Percentiles rank a stretch among this genome's conserved stretches.
phyloP scores from a whole-genome alignment of 2,888 invertebrate genomes.

The Trachelus iudaicus region DNA sequence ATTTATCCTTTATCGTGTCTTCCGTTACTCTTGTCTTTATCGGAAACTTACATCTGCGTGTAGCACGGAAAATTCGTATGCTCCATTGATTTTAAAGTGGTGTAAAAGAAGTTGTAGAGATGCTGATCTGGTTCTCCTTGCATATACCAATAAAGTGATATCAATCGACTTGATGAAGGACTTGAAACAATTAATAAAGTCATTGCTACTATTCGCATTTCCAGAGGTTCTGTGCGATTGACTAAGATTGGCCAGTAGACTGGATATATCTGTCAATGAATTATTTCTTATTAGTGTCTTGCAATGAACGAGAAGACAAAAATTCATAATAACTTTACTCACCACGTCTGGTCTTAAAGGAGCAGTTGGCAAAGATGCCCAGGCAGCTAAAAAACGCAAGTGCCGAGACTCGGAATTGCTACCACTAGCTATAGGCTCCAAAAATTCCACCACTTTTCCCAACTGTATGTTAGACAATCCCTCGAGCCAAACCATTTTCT shows the following conservation, averaged over 20 bases:
- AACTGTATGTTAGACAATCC: conserved; percentile 76
- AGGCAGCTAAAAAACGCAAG: conserved; percentile 76
- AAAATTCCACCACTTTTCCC: conserved; percentile 67
- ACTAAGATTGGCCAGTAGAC: conserved; percentile 77
- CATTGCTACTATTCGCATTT: conserved; percentile 75
- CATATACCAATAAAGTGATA: conserved; percentile 78
- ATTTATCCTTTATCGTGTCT: background rate
- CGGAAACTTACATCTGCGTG: conserved; percentile 71
- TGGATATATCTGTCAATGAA: conserved; percentile 68
- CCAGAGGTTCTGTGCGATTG: conserved; percentile 74
- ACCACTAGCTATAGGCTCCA: conserved; percentile 64
- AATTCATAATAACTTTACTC: conserved; percentile 24
- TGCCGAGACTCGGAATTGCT: conserved; percentile 66
- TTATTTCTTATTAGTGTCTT: background rate
- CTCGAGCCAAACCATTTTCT: conserved; percentile 78
- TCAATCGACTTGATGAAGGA: conserved; percentile 74
- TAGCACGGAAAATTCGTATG: conserved; percentile 77
- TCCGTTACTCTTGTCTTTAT: background rate
- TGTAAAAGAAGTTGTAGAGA: conserved; percentile 77
- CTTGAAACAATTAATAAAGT: conserved; percentile 74
- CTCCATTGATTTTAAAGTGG: conserved; percentile 76
- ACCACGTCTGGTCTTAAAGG: conserved; percentile 68
- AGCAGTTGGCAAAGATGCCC: conserved; percentile 71
- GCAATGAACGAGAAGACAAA: background rate
- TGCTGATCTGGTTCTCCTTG: conserved; percentile 72